Evolutionary conservation across 2,888 invertebrate genomes (phyloP), one percentile per base, ranked within the genome.

Genomic region (Hirudinaria manillensis): DNA sequence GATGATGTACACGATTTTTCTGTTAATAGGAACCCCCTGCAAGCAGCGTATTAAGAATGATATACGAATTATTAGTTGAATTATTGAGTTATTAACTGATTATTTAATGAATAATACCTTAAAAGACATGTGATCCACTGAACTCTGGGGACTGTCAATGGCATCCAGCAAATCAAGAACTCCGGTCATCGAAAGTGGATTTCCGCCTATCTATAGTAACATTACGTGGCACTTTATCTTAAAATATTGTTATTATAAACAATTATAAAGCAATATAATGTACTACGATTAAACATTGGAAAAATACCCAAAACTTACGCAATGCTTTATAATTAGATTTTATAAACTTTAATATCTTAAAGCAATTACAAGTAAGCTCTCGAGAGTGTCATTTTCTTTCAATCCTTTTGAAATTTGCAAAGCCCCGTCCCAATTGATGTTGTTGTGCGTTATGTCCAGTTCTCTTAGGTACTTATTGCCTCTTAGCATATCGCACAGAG

Each of bases 121-220:
- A 24, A 84, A 78, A 65, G 81, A 81, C 0, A 84, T 75, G 74
- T 80, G 80, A 24, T 77, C 76, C 0, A 83, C 29, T 32, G 75
- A 76, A 75, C 81, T 81, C 7, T 77, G 78, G 0, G 78, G 76
- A 45, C 78, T 80, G 34, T 81, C 77, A 21, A 82, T 78, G 24
- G 82, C 81, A 36, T 81, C 80, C 66, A 84, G 75, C 13, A 84
- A 76, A 51, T 82, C 82, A 51, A 81, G 79, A 75, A 82, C 83
- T 6, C 84, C 84, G n/a, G 83, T 83, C 82, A 83, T 83, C 7
- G 83, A 82, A 55, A 84, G 77, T 10, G 84, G 84, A 77, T 84
- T 84, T 66, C 80, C 79, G 0, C 84, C 84, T 55, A 84, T 80
- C 84, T 84, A 77, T 16, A 71, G 68, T n/a, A 34, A n/a, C 61